Base-by-base conservation (phyloP, 2,113 vertebrate species). In the Tupaia chinensis region DNA sequence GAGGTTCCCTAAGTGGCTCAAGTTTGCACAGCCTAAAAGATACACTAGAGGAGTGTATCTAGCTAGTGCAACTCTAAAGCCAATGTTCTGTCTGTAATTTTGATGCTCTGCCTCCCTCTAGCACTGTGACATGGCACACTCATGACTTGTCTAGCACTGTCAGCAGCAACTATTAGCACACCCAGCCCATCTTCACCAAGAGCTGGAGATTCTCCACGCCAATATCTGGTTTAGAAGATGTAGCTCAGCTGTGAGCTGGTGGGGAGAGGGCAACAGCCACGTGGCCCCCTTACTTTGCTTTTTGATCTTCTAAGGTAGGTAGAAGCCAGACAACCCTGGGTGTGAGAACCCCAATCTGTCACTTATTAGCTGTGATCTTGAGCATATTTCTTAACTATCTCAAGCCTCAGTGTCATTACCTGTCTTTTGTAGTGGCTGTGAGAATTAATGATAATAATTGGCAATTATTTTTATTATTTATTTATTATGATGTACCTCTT, bases 61-160 rank as follows among this genome's bases (percentile, higher is more conserved):
- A 34, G 68, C 44, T 15, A 69, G 4, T 70, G 27, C 78, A 56
- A 66, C 32, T 10, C 9, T 56, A 8, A 70, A 86, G 63, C 13
- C 87, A 61, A 32, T 44, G n/a, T 86, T 73, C 54, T 78, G 90
- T 83, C 72, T 84, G 70, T 89, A 74, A 65, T 77, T 89, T 85
- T 86, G 44, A 89, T 60, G 74, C 22, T 60, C 23, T 0, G 1
- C 19, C 20, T 89, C 60, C 54, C 19, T 93, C 70, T n/a, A 15
- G 29, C 14, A 34, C 7, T 14, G 58, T 63, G 63, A 58, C 22
- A 54, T 6, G 14, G 11, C n/a, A 82, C 29, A 34, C 65, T 9
- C 70, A 16, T 56, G 13, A 5, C 93, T 72, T 20, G 19, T 20
- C 23, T 22, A 7, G 20, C 32, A 29, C 22, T 78, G 13, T 74